Conservation (phyloP, 1,140 invertebrate species). For the Palaemon carinicauda region DNA sequence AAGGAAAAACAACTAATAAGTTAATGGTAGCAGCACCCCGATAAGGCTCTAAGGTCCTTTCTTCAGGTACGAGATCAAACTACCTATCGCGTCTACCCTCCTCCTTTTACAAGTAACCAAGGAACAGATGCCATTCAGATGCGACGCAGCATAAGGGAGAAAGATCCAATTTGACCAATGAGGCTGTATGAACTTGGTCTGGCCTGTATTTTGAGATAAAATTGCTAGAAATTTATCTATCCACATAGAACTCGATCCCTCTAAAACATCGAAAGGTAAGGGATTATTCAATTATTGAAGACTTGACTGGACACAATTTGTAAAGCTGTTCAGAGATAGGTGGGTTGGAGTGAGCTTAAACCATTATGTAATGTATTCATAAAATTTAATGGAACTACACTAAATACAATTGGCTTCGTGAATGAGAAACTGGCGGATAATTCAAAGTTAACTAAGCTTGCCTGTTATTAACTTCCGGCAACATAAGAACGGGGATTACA, state of each 20-base stretch:
- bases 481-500: too few species aligned
- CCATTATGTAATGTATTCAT: too few species aligned
- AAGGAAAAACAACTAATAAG: too few species aligned
- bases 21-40: too few species aligned
- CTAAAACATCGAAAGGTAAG: background rate
- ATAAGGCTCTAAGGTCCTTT: too few species aligned
- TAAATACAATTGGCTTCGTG: too few species aligned
- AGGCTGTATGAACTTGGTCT: background rate
- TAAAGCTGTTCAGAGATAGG: too few species aligned
- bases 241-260: background rate
- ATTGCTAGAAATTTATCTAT: background rate
- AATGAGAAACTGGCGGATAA: too few species aligned
- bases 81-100: background rate
- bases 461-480: too few species aligned
- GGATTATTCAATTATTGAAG: background rate
- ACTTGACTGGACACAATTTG: background rate
- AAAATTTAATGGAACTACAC: too few species aligned
- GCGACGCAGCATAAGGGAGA: background rate
- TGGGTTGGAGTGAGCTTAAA: background rate
- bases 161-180: background rate
- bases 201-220: background rate
- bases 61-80: background rate
- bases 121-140: conserved; percentile 21
- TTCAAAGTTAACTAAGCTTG: too few species aligned
- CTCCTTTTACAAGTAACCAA: background rate